Base-by-base conservation (phyloP, 2,113 vertebrate genomes). In the Etia nguti region DNA sequence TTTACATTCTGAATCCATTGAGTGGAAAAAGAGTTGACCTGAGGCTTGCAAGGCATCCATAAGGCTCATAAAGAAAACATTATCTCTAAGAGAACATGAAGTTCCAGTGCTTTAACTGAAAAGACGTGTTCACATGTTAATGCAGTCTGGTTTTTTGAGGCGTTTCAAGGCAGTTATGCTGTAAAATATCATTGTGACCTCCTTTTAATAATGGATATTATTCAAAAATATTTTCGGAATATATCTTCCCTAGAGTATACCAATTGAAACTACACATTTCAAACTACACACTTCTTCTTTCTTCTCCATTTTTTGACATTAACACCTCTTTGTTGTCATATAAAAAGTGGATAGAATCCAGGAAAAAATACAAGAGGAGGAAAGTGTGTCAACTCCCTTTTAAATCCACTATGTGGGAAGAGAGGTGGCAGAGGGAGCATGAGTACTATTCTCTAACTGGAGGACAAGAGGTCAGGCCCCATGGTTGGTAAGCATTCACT, bases 11-110 rank as follows among this genome's bases (percentile, higher is more conserved):
- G 46, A 81, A 93, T 92, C 75, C n/a, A 88, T 4, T 18, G 9
- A 88, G 68, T 43, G 57, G 80, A 80, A 81, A 85, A 81, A 50
- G 18, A 86, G 89, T 87, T 87, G 88, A 93, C 87, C 92, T 1
- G 31, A 81, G 85, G 82, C 86, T 89, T 52, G 60, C 26, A 11
- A 29, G 31, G 31, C 54, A 80, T 59, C 54, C 46, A 54, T 12
- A 15, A 55, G 56, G 24, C 34, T 75, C 60, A 80, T 82, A 85
- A 81, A 85, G 79, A 46, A 31, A 87, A 88, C 29, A 77, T 91
- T 29, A 85, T 46, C 80, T 84, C 36, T 31, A 29, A 4, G 31
- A 80, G 82, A 62, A 70, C 59, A 81, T 38, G 50, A 29, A 50
- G 85, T 70, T 84, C 12, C 38, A 84, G 22, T 7, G n/a, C 36